phyloP scores from a whole-genome alignment of 1,140 invertebrate genomes.

The Pteromalus puparum region DNA sequence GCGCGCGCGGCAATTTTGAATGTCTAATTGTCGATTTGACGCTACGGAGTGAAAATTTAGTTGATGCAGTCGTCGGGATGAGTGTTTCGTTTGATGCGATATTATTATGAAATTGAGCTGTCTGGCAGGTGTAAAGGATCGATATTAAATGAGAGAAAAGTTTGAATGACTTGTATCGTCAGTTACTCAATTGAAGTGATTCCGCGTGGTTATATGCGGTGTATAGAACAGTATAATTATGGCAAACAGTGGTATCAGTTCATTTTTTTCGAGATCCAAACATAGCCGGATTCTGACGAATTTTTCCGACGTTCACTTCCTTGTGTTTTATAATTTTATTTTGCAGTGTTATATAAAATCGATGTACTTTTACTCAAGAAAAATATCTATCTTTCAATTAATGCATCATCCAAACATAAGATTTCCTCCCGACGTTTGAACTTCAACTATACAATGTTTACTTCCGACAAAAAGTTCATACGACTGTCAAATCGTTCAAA shows the following conservation, averaged over 20 bases:
- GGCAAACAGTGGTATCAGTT: not conserved
- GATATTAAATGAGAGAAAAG: too few relatives aligned
- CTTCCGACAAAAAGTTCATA: too few relatives aligned
- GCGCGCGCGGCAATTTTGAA: not conserved
- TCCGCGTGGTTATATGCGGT: too few relatives aligned
- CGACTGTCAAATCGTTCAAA: not conserved
- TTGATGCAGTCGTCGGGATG: not conserved
- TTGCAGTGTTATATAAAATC: not conserved
- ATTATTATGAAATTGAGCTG: not conserved
- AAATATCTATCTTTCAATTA: too few relatives aligned
- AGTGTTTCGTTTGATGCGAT: not conserved
- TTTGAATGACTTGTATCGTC: too few relatives aligned
- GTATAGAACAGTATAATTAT: too few relatives aligned
- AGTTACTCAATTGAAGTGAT: too few relatives aligned
- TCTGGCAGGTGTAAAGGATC: not conserved
- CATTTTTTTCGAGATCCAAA: not conserved
- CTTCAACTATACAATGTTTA: too few relatives aligned
- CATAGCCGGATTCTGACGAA: slow-evolving; percentile 4
- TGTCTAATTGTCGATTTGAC: not conserved
- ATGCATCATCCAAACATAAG: too few relatives aligned
- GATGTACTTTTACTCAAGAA: too few relatives aligned
- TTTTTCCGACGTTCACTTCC: slow-evolving; percentile 31
- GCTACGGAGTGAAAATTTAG: too few relatives aligned
- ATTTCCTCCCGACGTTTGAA: too few relatives aligned
- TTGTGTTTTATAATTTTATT: slow-evolving; percentile 13